phyloP scores from a whole-genome alignment of 2,797 vertebrate genomes.

The Paguma larvata region DNA sequence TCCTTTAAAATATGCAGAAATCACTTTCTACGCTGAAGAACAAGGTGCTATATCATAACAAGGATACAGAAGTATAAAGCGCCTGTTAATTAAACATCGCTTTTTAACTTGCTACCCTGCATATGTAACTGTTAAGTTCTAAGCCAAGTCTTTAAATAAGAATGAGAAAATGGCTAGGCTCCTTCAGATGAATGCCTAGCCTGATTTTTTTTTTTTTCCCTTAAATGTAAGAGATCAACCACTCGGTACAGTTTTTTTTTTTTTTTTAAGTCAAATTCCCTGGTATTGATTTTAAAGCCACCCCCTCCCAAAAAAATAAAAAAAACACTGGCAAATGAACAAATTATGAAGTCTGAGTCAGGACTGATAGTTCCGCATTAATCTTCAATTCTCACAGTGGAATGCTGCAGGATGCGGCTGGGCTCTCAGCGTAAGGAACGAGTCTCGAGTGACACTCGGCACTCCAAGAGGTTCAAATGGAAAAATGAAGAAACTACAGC shows the following conservation, averaged over 20 bases:
- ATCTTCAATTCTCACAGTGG: background rate
- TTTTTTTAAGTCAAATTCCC: conserved; percentile 45
- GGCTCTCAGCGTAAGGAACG: background rate
- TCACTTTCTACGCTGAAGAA: conserved; percentile 82
- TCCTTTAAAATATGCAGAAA: conserved; percentile 85
- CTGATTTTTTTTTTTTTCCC: background rate
- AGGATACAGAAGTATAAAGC: conserved; percentile 82
- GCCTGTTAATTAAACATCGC: conserved; percentile 77
- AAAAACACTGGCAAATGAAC: background rate
- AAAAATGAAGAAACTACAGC: conserved; percentile 51
- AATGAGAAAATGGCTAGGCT: conserved; percentile 80
- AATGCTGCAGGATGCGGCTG: background rate
- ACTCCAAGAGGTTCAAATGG: background rate
- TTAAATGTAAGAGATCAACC: conserved; percentile 58
- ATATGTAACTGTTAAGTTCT: conserved; percentile 69
- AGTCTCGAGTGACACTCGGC: conserved; percentile 38
- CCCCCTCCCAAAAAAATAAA: background rate
- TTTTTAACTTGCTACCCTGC: conserved; percentile 78
- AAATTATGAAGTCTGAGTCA: conserved; percentile 48
- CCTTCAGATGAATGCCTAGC: conserved; percentile 64
- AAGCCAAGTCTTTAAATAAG: conserved; percentile 84
- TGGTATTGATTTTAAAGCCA: conserved; percentile 63
- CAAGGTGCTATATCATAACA: conserved; percentile 68
- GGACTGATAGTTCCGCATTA: conserved; percentile 28
- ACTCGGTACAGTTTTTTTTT: conserved; percentile 55